Evolutionary conservation across 2,888 invertebrate genomes (phyloP).

Genomic region (Tineola bisselliella): DNA sequence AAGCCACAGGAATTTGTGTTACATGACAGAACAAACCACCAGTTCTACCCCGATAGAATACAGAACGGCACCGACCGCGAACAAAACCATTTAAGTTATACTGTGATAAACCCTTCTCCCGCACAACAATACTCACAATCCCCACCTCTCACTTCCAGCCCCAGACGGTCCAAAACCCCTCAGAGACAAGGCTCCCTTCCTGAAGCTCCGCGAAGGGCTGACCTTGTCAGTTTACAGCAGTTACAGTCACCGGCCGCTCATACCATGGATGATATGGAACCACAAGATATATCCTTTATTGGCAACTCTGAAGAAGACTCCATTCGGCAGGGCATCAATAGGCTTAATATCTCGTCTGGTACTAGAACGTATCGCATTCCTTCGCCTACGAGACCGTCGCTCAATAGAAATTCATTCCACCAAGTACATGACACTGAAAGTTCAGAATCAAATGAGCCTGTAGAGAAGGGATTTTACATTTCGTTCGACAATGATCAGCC

Average conservation of each 20-base stretch:
- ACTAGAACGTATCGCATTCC: conserved; percentile 89
- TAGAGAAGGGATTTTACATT: conserved; percentile 91
- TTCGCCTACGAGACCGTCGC: conserved; percentile 82
- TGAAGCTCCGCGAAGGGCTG: conserved; percentile 31
- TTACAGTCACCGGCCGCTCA: conserved; percentile 70
- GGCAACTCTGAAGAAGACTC: conserved; percentile 73
- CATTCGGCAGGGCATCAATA: conserved; percentile 73
- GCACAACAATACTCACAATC: conserved; percentile 52
- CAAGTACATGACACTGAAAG: conserved; percentile 46
- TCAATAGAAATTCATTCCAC: conserved; percentile 78
- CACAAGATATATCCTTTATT: conserved; percentile 92
- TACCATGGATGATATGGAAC: conserved; percentile 88
- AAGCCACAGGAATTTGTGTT: conserved; percentile 72
- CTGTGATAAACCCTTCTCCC: conserved; percentile 63
- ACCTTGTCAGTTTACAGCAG: conserved; percentile 62
- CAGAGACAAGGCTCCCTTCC: conserved; percentile 67
- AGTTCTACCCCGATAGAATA: conserved; percentile 53
- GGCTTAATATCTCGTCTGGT: conserved; percentile 87
- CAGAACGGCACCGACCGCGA: conserved; percentile 73
- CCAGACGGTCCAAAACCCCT: conserved; percentile 68
- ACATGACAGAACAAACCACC: conserved; percentile 63
- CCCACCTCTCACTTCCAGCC: conserved; percentile 70
- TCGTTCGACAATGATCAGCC: conserved; percentile 91
- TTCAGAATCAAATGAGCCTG: conserved; percentile 55
- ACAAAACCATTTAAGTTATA: conserved; percentile 66